phyloP scores from a whole-genome alignment of 2,797 vertebrate species.

The Pampus argenteus region DNA sequence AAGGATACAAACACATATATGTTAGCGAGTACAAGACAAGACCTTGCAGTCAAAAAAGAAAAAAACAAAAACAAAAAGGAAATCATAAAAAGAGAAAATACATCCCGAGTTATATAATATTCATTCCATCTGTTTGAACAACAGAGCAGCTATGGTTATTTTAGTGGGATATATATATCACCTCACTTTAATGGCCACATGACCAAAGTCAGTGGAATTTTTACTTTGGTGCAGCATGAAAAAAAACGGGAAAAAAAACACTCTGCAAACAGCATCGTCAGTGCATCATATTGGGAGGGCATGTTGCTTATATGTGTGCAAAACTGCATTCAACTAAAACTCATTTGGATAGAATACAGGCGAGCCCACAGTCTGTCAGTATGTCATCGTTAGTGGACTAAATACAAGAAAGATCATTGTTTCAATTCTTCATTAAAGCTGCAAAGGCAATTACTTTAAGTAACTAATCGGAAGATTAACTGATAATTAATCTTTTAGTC shows the following conservation, averaged over 20 bases:
- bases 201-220: too few species aligned
- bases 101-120: background rate
- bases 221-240: too few species aligned
- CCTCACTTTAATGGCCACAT: too few species aligned
- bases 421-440: background rate
- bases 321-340: background rate
- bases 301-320: too few species aligned
- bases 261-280: too few species aligned
- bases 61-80: background rate
- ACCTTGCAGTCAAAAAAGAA: background rate
- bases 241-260: too few species aligned
- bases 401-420: background rate
- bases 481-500: too few species aligned
- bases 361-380: too few species aligned
- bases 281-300: too few species aligned
- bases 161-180: background rate
- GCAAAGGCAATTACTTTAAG: background rate
- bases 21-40: background rate
- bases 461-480: too few species aligned
- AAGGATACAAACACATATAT: slow-evolving; percentile 3
- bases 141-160: background rate
- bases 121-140: background rate
- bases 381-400: background rate
- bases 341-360: background rate
- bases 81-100: background rate